Evolutionary conservation across 1,140 invertebrate species (phyloP), one percentile per base, ranked within the genome.

Genomic region (Anastrepha ludens): DNA sequence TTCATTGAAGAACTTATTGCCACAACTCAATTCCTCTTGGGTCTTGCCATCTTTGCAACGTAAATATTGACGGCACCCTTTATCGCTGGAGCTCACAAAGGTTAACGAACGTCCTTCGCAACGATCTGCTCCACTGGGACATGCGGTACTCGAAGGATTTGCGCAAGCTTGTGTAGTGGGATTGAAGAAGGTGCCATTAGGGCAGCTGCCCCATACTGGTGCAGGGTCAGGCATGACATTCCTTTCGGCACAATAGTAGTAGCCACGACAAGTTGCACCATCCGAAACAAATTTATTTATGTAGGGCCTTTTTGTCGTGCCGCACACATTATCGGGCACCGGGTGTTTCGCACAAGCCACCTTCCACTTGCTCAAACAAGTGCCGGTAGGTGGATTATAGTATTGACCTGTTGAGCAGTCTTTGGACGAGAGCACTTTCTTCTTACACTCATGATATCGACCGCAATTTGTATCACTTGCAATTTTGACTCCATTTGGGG

Each of bases 241-340:
- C 0, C 90, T 67, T 64, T 91, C 91, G 0, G 41, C 81, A 41
- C 91, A 92, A 87, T 90, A 91, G 62, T 87, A 91, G 60, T 91
- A 92, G 1, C 91, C 91, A 8, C 90, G 88, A 86, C 91, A 92
- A 7, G 91, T 92, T 29, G 90, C 91, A 0, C 88, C 81, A 60
- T 92, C 91, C 4, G 89, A 17, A 2, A 92, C 90, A 74, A 92
- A 92, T 55, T 86, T 88, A 60, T 90, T 85, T 1, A 88, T 90
- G 17, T 85, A 60, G 1, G 91, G 90, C 59, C 90, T 70, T 62
- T 91, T 92, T 74, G 88, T 89, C 29, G 87, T 91, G 81, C 91
- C 91, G 64, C 91, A 92, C 0, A 86, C 89, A 9, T 90, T 70
- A 0, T 88, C 74, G 9, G 91, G 91, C 9, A 89, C 5, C 7